Conservation (phyloP, 2,113 vertebrate genomes). For the Phrynocephalus versicolor region DNA sequence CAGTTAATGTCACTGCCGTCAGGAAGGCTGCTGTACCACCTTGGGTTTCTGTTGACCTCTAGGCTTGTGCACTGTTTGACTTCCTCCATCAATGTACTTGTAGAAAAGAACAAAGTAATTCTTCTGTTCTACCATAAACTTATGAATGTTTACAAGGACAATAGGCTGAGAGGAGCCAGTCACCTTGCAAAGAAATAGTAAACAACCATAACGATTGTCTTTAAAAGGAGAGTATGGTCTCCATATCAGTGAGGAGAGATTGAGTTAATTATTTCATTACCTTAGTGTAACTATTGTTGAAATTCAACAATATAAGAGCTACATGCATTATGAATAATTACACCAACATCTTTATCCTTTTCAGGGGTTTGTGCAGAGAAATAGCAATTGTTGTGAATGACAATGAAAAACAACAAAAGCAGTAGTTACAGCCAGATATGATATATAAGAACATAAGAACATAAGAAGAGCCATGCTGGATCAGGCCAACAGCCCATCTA, state of each 20-base stretch:
- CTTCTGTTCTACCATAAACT: constrained; percentile 41
- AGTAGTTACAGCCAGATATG: background rate
- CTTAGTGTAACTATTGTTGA: constrained; percentile 25
- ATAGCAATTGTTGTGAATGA: background rate
- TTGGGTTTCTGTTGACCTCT: fast-evolving
- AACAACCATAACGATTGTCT: constrained; percentile 44
- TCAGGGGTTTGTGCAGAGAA: background rate
- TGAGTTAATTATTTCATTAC: background rate
- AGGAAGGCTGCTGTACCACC: background rate
- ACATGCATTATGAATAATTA: background rate
- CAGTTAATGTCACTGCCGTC: background rate
- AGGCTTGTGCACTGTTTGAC: background rate
- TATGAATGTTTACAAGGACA: constrained; percentile 53
- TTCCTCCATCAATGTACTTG: constrained; percentile 30
- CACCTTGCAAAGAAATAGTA: constrained; percentile 54
- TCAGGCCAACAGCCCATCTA: no score
- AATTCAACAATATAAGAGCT: background rate
- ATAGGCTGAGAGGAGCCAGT: constrained; percentile 54
- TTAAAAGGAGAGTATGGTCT: constrained; percentile 49
- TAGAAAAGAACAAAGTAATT: constrained; percentile 19
- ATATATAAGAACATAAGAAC: no score
- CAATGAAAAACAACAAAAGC: background rate
- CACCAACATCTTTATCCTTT: background rate
- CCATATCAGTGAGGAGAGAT: constrained; percentile 16
- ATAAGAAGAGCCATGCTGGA: no score